A percentile compares a stretch with the other conserved stretches of the same genome.
Conservation (phyloP, 2,113 vertebrate species). For the Sphyrna mokarran region DNA sequence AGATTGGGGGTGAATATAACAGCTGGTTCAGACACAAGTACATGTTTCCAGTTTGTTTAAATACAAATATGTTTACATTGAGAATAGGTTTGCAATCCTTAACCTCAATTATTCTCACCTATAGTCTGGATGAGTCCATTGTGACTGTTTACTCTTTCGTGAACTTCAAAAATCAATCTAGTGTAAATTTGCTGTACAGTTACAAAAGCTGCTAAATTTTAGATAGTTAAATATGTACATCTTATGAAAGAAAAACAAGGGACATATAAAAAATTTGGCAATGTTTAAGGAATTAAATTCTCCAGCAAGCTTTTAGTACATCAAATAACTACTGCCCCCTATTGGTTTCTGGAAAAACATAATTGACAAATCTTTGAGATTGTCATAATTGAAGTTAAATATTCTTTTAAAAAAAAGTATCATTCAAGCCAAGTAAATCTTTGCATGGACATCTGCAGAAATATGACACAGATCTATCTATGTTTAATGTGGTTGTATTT, state of each 20-base stretch:
- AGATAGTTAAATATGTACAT: neutral
- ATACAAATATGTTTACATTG: neutral
- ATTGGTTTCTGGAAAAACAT: neutral
- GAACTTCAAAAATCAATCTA: neutral
- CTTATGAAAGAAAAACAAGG: neutral
- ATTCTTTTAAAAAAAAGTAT: neutral
- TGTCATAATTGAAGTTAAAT: neutral
- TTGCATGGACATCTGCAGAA: neutral
- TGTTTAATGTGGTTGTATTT: neutral
- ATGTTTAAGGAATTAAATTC: neutral
- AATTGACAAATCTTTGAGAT: neutral
- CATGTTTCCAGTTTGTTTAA: neutral
- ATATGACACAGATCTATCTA: too few relatives aligned
- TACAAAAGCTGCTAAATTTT: neutral
- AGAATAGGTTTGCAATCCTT: neutral
- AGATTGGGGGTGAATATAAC: neutral
- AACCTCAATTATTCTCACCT: too few relatives aligned
- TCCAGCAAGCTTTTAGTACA: neutral
- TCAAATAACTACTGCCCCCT: constrained; percentile 1
- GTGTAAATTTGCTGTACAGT: neutral
- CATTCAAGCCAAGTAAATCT: neutral
- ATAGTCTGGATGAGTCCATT: neutral
- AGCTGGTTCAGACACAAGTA: neutral
- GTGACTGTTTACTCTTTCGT: neutral
- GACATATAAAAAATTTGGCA: neutral